A percentile compares a stretch with the other conserved stretches of the same genome.
Evolutionary conservation across 2,888 invertebrate species (phyloP).

Genomic region (Chromoteleia sp.): DNA sequence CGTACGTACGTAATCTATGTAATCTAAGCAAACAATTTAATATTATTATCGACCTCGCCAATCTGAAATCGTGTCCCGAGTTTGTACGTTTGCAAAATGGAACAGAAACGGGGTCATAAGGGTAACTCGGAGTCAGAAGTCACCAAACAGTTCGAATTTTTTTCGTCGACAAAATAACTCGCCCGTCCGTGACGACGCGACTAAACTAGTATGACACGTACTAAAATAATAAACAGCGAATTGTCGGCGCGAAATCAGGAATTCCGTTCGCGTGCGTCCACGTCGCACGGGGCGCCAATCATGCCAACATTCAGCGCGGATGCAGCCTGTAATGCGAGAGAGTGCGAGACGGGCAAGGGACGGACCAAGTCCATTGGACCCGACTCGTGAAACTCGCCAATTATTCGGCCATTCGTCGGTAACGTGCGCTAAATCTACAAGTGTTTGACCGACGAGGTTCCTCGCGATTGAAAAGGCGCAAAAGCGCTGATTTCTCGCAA

Average conservation of each 20-base stretch:
- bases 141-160: slow-evolving; percentile 29
- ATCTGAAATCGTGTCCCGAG: too few relatives aligned
- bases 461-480: slow-evolving; percentile 65
- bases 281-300: slow-evolving; percentile 82
- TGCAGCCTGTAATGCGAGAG: slow-evolving; percentile 68
- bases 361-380: slow-evolving; percentile 56
- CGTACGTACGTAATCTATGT: too few relatives aligned
- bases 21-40: too few relatives aligned
- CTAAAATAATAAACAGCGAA: slow-evolving; percentile 78
- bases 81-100: too few relatives aligned
- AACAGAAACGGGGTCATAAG: slow-evolving; percentile 25
- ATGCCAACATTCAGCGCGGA: slow-evolving; percentile 82
- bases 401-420: slow-evolving; percentile 83
- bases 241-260: slow-evolving; percentile 78
- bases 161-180: slow-evolving; percentile 42
- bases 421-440: slow-evolving; percentile 84
- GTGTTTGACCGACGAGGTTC: slow-evolving; percentile 78
- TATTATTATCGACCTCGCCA: too few relatives aligned
- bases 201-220: slow-evolving; percentile 48
- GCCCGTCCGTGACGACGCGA: slow-evolving; percentile 11
- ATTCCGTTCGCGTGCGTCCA: slow-evolving; percentile 80
- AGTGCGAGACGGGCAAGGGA: slow-evolving; percentile 56
- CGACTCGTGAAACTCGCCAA: slow-evolving; percentile 82
- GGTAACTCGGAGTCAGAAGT: slow-evolving; percentile 12
- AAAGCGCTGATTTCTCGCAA: slow-evolving; percentile 78